Percentiles rank a stretch among this genome's conserved stretches.
These are phyloP conservation scores for Lysandra bellargus DNA, from an alignment of 2,888 invertebrate genomes.

Conservation along the genomic window DNA sequence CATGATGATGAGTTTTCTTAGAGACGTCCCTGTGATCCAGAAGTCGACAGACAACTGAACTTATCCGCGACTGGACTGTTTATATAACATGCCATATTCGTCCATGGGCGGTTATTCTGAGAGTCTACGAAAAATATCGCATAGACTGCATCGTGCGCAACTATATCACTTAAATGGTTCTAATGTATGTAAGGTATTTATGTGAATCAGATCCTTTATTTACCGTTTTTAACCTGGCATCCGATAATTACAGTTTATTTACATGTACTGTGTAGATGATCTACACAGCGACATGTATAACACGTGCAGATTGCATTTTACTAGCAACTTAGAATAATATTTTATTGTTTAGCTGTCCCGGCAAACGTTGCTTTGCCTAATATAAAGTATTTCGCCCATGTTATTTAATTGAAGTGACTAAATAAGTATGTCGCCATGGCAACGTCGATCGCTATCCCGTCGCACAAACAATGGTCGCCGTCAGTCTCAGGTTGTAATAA, in stretches of 20 bases:
- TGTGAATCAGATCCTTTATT: slow-evolving; percentile 5
- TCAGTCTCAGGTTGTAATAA: too few species aligned
- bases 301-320: neutral
- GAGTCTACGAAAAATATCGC: slow-evolving; percentile 36
- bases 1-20: slow-evolving; percentile 48
- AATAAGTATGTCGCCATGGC: too few species aligned
- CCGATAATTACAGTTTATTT: neutral
- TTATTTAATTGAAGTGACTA: too few species aligned
- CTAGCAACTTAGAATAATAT: neutral
- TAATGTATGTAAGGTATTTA: slow-evolving; percentile 10
- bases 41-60: slow-evolving; percentile 52
- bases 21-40: slow-evolving; percentile 40
- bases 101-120: slow-evolving; percentile 40
- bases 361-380: too few species aligned
- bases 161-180: slow-evolving; percentile 10
- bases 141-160: slow-evolving; percentile 16
- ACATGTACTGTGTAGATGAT: neutral
- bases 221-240: neutral
- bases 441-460: too few species aligned
- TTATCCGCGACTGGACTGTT: slow-evolving; percentile 40
- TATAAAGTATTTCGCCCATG: too few species aligned
- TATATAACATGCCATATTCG: slow-evolving; percentile 47
- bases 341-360: too few species aligned
- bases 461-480: too few species aligned
- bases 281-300: neutral